phyloP scores from a whole-genome alignment of 2,888 invertebrate genomes.

The Lepetodrilus schrolli region DNA sequence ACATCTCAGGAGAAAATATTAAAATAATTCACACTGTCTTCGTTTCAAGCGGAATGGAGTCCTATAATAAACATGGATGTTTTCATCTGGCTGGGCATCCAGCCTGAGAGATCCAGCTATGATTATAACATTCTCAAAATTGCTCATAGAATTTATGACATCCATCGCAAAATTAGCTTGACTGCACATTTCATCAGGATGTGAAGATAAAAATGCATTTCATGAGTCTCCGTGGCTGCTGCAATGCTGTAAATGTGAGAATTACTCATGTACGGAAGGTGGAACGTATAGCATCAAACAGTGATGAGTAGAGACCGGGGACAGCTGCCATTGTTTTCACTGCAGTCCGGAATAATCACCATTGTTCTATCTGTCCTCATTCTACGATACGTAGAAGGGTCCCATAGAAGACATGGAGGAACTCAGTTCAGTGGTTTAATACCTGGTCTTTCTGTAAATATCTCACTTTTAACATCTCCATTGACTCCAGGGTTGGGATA shows the following conservation, averaged over 20 bases:
- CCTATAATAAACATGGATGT: too few species aligned
- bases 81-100: too few species aligned
- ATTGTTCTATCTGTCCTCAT: not conserved
- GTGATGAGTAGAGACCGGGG: not conserved
- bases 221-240: not conserved
- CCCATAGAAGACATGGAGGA: too few species aligned
- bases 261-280: constrained; percentile 2
- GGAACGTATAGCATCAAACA: not conserved
- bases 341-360: constrained; percentile 11
- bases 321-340: constrained; percentile 8
- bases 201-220: constrained; percentile 2
- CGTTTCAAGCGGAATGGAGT: too few species aligned
- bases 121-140: not conserved
- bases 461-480: too few species aligned
- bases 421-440: too few species aligned
- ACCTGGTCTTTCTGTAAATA: too few species aligned
- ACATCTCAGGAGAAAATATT: too few species aligned
- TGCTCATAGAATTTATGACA: not conserved
- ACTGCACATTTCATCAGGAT: not conserved
- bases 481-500: too few species aligned
- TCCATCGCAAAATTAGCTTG: not conserved
- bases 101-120: too few species aligned
- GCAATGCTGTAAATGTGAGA: constrained; percentile 11
- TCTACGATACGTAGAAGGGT: constrained; percentile 6
- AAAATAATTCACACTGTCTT: too few species aligned